These are phyloP conservation scores for Carassius carassius DNA, from an alignment of 2,113 vertebrate genomes.

Conservation along the genomic window DNA sequence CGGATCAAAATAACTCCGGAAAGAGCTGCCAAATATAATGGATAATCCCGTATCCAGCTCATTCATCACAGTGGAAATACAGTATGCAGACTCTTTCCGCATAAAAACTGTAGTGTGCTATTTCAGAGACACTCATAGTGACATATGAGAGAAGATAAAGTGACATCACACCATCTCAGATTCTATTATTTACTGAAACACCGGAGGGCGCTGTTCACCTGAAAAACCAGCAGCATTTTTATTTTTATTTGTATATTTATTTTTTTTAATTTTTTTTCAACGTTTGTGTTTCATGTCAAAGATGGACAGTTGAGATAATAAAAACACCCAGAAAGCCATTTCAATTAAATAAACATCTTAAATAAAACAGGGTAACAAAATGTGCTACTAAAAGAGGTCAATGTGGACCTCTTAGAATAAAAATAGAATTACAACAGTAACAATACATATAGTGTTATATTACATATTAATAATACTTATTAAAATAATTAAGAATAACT, in stretches of 20 bases:
- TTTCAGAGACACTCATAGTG: too few species aligned
- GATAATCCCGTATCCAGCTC: background rate
- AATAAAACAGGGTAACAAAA: too few species aligned
- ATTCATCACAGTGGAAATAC: background rate
- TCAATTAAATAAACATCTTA: background rate
- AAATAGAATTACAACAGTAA: too few species aligned
- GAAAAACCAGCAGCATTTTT: background rate
- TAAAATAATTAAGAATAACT: background rate
- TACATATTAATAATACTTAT: background rate
- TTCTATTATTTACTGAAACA: background rate
- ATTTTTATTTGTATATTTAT: too few species aligned
- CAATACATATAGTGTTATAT: too few species aligned
- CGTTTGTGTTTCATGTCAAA: background rate
- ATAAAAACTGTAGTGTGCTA: background rate
- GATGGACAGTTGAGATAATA: background rate
- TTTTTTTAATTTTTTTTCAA: too few species aligned
- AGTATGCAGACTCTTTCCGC: background rate
- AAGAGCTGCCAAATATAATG: background rate
- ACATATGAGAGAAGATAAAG: too few species aligned
- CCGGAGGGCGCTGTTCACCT: slow-evolving; percentile 45
- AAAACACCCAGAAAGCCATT: background rate
- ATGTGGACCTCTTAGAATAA: too few species aligned
- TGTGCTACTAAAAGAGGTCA: background rate
- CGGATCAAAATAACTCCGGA: background rate
- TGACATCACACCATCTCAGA: too few species aligned